Evolutionary conservation across 2,888 invertebrate species (phyloP).

Genomic region (Protodeltote pygarga): DNA sequence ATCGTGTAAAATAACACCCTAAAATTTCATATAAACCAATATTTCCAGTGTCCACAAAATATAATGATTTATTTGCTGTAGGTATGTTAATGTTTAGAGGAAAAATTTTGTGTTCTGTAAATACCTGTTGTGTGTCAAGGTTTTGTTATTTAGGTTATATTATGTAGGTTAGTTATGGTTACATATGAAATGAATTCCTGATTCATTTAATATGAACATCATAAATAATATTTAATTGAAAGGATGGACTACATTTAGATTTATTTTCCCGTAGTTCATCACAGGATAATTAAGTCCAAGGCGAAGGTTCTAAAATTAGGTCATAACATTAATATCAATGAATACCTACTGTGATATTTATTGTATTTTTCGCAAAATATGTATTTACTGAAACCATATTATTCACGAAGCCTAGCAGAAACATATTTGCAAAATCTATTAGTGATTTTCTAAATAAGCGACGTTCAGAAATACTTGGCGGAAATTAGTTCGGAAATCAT

Average conservation of each 20-base stretch:
- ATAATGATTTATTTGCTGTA: no score
- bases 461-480: conserved; percentile 46
- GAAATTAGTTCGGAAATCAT: conserved; percentile 75
- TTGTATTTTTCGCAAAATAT: conserved; percentile 4
- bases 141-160: background rate
- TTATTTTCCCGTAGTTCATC: conserved; percentile 8
- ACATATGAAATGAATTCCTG: no score
- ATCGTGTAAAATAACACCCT: no score
- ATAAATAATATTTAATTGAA: conserved; percentile 15
- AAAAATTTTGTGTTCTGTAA: conserved; percentile 18
- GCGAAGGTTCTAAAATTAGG: conserved; percentile 12
- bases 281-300: conserved; percentile 22
- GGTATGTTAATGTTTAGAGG: no score
- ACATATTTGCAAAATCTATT: conserved; percentile 38
- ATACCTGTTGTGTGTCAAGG: conserved; percentile 33
- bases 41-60: no score
- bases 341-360: background rate
- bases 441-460: conserved; percentile 33
- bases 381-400: conserved; percentile 7
- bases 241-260: no score
- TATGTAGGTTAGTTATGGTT: no score
- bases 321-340: conserved; percentile 4
- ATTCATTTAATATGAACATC: no score
- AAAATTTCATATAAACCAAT: no score
- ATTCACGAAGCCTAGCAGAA: conserved; percentile 14